These are phyloP conservation scores for Tiaroga cobitis DNA, from an alignment of 2,797 vertebrate genomes.

Conservation along the genomic window DNA sequence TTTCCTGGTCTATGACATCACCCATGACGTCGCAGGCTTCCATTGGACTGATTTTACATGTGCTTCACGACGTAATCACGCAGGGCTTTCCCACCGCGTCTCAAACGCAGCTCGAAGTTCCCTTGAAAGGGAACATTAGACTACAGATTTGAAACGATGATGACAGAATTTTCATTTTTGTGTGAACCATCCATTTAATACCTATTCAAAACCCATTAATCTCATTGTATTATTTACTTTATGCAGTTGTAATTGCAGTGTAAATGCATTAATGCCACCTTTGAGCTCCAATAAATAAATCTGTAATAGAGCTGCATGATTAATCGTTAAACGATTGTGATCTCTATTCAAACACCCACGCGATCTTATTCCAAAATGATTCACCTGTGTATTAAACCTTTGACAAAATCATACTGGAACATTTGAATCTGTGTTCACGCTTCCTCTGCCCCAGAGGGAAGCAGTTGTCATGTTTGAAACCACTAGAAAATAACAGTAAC, in stretches of 20 bases:
- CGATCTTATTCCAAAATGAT: background rate
- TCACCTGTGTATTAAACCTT: background rate
- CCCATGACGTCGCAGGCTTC: too few species aligned
- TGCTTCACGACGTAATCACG: too few species aligned
- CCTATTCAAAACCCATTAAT: background rate
- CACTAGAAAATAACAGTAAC: too few species aligned
- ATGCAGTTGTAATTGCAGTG: background rate
- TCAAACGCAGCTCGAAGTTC: too few species aligned
- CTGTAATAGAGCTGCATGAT: background rate
- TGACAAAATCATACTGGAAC: background rate
- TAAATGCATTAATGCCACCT: background rate
- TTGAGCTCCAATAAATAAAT: background rate
- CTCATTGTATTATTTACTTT: background rate
- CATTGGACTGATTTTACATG: too few species aligned
- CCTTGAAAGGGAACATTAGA: too few species aligned
- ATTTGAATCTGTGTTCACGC: background rate
- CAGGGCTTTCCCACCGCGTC: too few species aligned
- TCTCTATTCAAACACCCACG: background rate
- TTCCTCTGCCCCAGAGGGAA: background rate
- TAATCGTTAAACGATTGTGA: background rate
- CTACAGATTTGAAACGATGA: background rate
- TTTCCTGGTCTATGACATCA: too few species aligned
- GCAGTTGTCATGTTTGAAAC: too few species aligned
- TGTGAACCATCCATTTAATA: background rate
- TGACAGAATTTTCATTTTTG: background rate